Evolutionary conservation across 2,113 vertebrate genomes (phyloP), one percentile per base, ranked within the genome.

Genomic region (Variabilichromis moorii): DNA sequence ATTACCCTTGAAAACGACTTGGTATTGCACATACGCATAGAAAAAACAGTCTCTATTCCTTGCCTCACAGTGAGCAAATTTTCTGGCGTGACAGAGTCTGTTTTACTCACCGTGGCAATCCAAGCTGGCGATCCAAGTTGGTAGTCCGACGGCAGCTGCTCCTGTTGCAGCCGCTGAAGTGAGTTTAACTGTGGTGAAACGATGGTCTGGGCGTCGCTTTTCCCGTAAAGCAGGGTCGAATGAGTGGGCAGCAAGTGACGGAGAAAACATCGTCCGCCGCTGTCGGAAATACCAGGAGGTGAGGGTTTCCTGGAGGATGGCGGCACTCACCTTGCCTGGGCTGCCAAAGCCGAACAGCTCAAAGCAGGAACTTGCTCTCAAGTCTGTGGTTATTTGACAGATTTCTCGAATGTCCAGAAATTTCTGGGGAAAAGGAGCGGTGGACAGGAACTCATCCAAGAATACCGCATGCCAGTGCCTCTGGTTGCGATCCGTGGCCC

Each of bases 1-100:
- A 24, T 55, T 55, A 24, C 53, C 10, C 10, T 24, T 54, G 53
- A 54, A 54, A 54, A 54, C 10, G 4, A 24, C 53, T 55, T 55
- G 21, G 21, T 13, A 55, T 55, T 55, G 53, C 53, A 51, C n/a
- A 55, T 13, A 3, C 0, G 2, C 53, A 13, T 55, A 55, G 21
- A 55, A 12, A 54, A 55, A 55, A 12, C 6, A 1, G n/a, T 55
- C 10, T 55, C n/a, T 24, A 55, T 24, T 55, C n/a, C 53, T 54
- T 54, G 2, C 6, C 53, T 55, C 53, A 7, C 53, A 54, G 1
- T 54, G n/a, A 1, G n/a, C 0, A 2, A 55, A 7, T 55, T 55
- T 55, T 55, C 53, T 2, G 2, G 53, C 24, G 53, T 24, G n/a
- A 54, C n/a, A 55, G 53, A 55, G 11, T 24, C 53, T 24, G 53